Percentiles rank a stretch among this genome's conserved stretches.
phyloP scores from a whole-genome alignment of 2,113 vertebrate species.

The Ploceus nigricollis region DNA sequence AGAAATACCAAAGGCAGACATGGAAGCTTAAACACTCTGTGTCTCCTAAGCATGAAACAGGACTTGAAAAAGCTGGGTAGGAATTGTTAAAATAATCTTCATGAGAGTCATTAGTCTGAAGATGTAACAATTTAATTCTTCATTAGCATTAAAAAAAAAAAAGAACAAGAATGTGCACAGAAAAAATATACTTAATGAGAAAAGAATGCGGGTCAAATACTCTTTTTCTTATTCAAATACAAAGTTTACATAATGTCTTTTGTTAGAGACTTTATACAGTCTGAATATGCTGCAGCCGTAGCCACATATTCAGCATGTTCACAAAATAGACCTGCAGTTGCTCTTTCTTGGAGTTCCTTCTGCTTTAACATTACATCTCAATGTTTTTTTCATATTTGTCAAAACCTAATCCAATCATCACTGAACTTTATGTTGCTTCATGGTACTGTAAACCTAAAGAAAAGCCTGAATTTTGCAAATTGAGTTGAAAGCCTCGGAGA shows the following conservation, averaged over 20 bases:
- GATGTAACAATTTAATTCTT: conserved; percentile 9
- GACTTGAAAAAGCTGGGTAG: neutral
- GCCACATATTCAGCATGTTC: neutral
- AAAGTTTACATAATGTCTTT: neutral
- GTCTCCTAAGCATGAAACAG: neutral
- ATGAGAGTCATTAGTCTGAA: neutral
- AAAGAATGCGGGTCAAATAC: neutral
- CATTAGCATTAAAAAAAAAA: neutral
- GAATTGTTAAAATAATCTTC: neutral
- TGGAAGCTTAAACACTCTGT: neutral
- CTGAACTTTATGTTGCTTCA: neutral
- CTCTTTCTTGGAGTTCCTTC: neutral
- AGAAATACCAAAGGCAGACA: neutral
- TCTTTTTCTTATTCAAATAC: neutral
- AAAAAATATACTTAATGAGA: neutral
- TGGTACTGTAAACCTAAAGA: neutral
- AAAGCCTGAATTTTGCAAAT: neutral
- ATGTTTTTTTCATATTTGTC: neutral
- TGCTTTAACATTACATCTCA: neutral
- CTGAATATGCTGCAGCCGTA: neutral
- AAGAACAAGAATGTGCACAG: neutral
- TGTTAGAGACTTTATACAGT: neutral
- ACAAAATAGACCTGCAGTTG: neutral
- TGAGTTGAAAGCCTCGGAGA: neutral
- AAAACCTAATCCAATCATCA: neutral